Percentiles rank a stretch among this genome's conserved stretches.
These are phyloP conservation scores for Drosophila ogumai DNA, from an alignment of 1,140 invertebrate species.

Conservation along the genomic window DNA sequence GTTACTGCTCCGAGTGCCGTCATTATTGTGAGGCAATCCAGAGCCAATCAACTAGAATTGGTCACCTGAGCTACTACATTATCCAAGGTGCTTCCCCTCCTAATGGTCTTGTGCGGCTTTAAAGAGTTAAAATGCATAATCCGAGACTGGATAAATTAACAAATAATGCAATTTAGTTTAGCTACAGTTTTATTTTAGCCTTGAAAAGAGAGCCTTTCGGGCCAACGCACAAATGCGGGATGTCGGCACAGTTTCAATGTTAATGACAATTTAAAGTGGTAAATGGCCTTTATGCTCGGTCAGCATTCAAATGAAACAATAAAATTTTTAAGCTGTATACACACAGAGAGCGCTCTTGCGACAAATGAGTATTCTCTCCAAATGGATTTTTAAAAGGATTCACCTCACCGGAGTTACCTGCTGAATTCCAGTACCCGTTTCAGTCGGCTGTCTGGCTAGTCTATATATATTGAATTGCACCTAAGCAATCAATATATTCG, in stretches of 20 bases:
- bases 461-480: slow-evolving; percentile 15
- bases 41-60: slow-evolving; percentile 5
- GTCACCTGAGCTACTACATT: neutral
- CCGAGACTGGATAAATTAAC: neutral
- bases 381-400: slow-evolving; percentile 15
- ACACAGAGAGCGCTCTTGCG: neutral
- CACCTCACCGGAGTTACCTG: neutral
- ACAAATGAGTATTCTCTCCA: neutral
- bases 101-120: neutral
- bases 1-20: slow-evolving; percentile 1
- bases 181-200: neutral
- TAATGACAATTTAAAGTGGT: slow-evolving; percentile 2
- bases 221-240: neutral
- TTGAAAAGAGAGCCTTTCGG: neutral
- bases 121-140: neutral
- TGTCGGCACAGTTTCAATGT: neutral
- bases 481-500: slow-evolving; percentile 15
- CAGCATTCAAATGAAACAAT: slow-evolving; percentile 1
- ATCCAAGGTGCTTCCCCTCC: neutral
- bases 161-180: neutral
- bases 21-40: slow-evolving; percentile 21
- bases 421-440: neutral
- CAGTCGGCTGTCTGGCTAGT: neutral
- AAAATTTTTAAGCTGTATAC: neutral
- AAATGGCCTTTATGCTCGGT: neutral